Evolutionary conservation across 1,140 invertebrate species (phyloP).

Genomic region (Conus ventricosus): DNA sequence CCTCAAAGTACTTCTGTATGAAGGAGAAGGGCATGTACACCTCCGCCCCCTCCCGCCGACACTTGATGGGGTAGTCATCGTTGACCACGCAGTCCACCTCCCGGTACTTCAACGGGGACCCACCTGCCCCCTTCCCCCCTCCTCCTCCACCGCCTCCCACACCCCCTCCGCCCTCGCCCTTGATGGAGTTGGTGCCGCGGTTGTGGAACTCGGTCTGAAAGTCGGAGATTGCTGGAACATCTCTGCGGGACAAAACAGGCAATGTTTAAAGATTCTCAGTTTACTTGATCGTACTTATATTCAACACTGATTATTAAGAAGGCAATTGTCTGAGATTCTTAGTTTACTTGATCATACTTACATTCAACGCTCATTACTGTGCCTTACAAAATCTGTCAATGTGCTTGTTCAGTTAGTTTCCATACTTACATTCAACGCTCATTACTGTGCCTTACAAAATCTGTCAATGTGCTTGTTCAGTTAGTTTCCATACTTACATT

Average conservation of each 20-base stretch:
- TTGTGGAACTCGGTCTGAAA: conserved; percentile 17
- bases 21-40: conserved; percentile 95
- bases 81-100: conserved; percentile 94
- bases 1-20: conserved; percentile 95
- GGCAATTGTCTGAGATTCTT: too few species aligned
- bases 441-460: too few species aligned
- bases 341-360: too few species aligned
- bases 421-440: too few species aligned
- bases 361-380: too few species aligned
- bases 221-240: not conserved
- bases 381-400: too few species aligned
- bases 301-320: too few species aligned
- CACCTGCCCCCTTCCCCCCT: not conserved
- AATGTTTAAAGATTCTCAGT: not conserved
- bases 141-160: not conserved
- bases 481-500: too few species aligned
- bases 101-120: conserved; percentile 74
- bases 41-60: conserved; percentile 88
- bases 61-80: conserved; percentile 89
- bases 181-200: conserved; percentile 36
- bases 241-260: not conserved
- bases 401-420: too few species aligned
- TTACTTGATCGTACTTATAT: too few species aligned
- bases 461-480: too few species aligned
- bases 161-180: not conserved